Conservation (phyloP, 2,888 invertebrate species). For the Dromius quadrimaculatus region DNA sequence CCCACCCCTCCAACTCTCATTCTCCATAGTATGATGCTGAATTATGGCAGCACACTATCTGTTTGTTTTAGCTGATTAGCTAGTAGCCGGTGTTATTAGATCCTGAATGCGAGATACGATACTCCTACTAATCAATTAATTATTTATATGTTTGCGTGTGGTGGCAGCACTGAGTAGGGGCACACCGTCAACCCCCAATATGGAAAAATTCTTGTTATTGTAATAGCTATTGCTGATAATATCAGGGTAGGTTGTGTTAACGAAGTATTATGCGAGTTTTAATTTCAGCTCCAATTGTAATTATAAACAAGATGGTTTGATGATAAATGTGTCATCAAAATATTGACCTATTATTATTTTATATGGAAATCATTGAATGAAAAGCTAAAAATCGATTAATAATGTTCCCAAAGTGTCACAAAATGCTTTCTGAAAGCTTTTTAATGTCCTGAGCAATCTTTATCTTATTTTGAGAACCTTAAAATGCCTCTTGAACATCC, state of each 20-base stretch:
- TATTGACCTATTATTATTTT: no score
- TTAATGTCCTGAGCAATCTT: no score
- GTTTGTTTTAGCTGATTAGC: constrained; percentile 69
- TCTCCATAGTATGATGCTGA: constrained; percentile 62
- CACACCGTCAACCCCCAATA: constrained; percentile 21
- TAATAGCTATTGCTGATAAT: constrained; percentile 14
- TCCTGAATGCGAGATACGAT: constrained; percentile 56
- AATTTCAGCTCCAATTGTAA: no score
- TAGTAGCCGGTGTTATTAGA: constrained; percentile 67
- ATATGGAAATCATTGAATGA: no score
- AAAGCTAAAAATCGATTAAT: no score
- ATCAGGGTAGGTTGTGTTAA: constrained; percentile 3
- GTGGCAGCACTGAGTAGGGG: constrained; percentile 3
- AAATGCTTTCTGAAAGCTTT: no score
- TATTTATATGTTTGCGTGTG: constrained; percentile 64
- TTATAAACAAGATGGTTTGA: no score
- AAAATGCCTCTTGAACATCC: no score
- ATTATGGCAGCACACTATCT: constrained; percentile 68
- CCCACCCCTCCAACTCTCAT: neutral
- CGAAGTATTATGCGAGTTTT: constrained; percentile 16
- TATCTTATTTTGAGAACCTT: no score
- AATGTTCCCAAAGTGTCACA: no score
- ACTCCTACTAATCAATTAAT: constrained; percentile 69
- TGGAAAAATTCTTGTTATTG: constrained; percentile 33
- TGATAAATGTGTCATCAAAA: no score